Evolutionary conservation across 1,140 invertebrate species (phyloP).

Genomic region (Sipha flava): DNA sequence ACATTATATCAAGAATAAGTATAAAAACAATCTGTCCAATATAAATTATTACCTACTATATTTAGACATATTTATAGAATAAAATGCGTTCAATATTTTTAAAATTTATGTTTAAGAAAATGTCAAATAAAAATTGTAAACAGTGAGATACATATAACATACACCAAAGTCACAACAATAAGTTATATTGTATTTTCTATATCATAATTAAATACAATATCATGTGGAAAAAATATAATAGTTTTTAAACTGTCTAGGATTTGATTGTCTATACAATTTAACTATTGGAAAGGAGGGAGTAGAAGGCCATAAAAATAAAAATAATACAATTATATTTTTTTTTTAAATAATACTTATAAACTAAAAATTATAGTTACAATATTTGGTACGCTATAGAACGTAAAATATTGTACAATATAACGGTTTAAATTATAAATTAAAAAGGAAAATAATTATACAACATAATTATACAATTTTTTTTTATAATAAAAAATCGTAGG

Average conservation of each 20-base stretch:
- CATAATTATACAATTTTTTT: not conserved
- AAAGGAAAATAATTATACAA: not conserved
- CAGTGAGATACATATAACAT: not conserved
- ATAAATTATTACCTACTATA: too few relatives aligned
- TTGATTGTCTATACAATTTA: conserved; percentile 24
- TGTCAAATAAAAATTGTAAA: not conserved
- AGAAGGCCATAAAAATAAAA: not conserved
- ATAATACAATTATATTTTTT: not conserved
- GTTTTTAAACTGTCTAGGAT: not conserved
- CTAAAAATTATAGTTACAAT: not conserved
- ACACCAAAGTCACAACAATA: not conserved
- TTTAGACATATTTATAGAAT: too few relatives aligned
- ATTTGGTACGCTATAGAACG: not conserved
- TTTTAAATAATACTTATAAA: not conserved
- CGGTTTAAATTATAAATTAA: not conserved
- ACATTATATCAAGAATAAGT: too few relatives aligned
- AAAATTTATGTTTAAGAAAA: too few relatives aligned
- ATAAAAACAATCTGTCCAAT: too few relatives aligned
- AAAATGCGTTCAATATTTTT: too few relatives aligned
- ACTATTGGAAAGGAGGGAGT: not conserved
- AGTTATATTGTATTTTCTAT: not conserved
- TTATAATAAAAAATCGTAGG: conserved; percentile 7
- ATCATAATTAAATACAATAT: not conserved
- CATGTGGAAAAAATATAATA: not conserved
- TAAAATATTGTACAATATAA: not conserved